A percentile compares a stretch with the other conserved stretches of the same genome.
Conservation (phyloP, 2,888 invertebrate species). For the Lacanobia wlatinum region DNA sequence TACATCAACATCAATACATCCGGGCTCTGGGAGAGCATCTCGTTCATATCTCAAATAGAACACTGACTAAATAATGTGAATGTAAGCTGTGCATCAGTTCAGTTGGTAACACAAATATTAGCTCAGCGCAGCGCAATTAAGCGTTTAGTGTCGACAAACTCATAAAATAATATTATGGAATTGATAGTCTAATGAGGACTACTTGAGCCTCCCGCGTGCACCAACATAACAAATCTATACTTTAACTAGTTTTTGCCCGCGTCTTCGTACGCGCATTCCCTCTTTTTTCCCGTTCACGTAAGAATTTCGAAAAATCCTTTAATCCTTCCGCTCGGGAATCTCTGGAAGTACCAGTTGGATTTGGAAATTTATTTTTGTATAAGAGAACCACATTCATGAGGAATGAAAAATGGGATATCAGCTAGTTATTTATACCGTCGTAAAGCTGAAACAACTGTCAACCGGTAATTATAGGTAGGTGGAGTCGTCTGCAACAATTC, state of each 20-base stretch:
- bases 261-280: too few relatives aligned
- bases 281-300: too few relatives aligned
- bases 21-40: neutral
- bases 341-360: too few relatives aligned
- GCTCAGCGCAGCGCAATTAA: neutral
- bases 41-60: neutral
- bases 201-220: neutral
- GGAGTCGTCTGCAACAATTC: neutral
- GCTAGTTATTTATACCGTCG: too few relatives aligned
- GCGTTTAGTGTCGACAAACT: constrained; percentile 12
- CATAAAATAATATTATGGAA: constrained; percentile 8
- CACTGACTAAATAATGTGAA: neutral
- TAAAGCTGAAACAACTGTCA: too few relatives aligned
- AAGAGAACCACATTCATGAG: too few relatives aligned
- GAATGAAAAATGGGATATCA: too few relatives aligned
- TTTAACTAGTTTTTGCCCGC: too few relatives aligned
- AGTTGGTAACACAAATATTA: constrained; percentile 15
- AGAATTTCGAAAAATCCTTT: too few relatives aligned
- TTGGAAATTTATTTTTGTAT: too few relatives aligned
- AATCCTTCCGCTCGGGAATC: too few relatives aligned
- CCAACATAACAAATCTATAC: neutral
- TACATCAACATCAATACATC: neutral
- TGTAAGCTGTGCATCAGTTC: neutral
- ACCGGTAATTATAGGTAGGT: too few relatives aligned
- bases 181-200: constrained; percentile 10